Evolutionary conservation across 1,140 invertebrate species (phyloP), one percentile per base, ranked within the genome.

Genomic region (Aphaenogaster rudis): DNA sequence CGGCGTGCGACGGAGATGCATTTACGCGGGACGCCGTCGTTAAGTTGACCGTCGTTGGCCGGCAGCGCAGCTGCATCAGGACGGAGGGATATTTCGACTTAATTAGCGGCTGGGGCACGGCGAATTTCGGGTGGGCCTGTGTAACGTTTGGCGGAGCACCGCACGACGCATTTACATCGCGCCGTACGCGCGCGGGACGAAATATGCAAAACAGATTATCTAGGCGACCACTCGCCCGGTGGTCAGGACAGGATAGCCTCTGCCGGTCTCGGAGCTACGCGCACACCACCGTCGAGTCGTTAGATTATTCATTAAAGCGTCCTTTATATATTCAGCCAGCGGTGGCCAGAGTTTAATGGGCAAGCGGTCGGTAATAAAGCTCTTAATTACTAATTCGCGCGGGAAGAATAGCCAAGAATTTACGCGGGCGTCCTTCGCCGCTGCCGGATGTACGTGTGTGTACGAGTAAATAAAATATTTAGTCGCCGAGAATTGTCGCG

Each of bases 191-290:
- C 88, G 87, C 77, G 72, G 64, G 76, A 86, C 90, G 89, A 94
- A 94, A 93, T 94, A 93, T 94, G 92, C 92, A 93, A 94, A 94
- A 93, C 88, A 92, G 92, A 94, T 94, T 93, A 93, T 93, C 90
- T 90, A 91, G 88, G 85, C 90, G 89, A 93, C 66, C 21, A 50
- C 91, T 92, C 88, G 76, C 74, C 66, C 69, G 67, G 80, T 74
- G 85, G 69, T 69, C 63, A 77, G 86, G 33, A 82, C 86, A 54
- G 21, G 88, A 90, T 48, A 81, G 57, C 3, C 33, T n/a, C 57
- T 54, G 11, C 36, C 71, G 57, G 33, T 45, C 77, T 50, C 78
- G 28, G n/a, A 54, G 59, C 79, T 71, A 57, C 57, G 74, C 52
- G 57, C 54, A 64, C 61, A 90, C 87, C 87, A 42, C 64, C 64